Percentiles rank a stretch among this genome's conserved stretches.
These are phyloP conservation scores for Scophthalmus maximus DNA, from an alignment of 2,113 vertebrate species.

Conservation along the genomic window DNA sequence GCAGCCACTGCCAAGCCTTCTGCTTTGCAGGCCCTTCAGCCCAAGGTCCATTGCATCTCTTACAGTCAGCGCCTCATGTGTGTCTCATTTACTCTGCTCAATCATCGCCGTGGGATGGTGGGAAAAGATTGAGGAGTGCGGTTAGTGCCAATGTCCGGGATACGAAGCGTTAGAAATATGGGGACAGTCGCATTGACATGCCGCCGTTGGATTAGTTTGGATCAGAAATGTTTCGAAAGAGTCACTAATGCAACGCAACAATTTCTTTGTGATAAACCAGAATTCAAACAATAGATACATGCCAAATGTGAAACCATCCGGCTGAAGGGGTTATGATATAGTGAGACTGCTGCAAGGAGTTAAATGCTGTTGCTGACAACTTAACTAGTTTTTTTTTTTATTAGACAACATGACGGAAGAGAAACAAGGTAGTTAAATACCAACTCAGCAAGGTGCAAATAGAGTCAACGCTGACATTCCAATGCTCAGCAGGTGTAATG, in stretches of 20 bases:
- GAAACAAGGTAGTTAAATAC: too few species aligned
- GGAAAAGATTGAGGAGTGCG: not conserved
- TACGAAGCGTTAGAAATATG: not conserved
- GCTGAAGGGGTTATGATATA: not conserved
- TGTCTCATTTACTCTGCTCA: conserved; percentile 5
- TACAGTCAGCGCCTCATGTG: conserved; percentile 19
- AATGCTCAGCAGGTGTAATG: too few species aligned
- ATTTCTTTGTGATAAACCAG: not conserved
- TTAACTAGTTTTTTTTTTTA: too few species aligned
- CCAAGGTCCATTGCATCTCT: conserved; percentile 43
- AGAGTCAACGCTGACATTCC: too few species aligned
- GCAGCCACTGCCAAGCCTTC: conserved; percentile 45
- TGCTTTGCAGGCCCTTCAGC: conserved; percentile 44
- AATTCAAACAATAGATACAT: not conserved
- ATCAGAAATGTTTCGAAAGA: not conserved
- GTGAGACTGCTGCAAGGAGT: too few species aligned
- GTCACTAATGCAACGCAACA: not conserved
- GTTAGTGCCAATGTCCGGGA: conserved; percentile 2
- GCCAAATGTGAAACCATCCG: not conserved
- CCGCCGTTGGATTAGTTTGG: not conserved
- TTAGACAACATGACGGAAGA: too few species aligned
- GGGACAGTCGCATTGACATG: not conserved
- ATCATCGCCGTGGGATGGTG: conserved; percentile 12
- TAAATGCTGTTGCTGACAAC: too few species aligned
- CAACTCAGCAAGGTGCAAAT: too few species aligned